Evolutionary conservation across 2,888 invertebrate genomes (phyloP).

Genomic region (Agrochola macilenta): DNA sequence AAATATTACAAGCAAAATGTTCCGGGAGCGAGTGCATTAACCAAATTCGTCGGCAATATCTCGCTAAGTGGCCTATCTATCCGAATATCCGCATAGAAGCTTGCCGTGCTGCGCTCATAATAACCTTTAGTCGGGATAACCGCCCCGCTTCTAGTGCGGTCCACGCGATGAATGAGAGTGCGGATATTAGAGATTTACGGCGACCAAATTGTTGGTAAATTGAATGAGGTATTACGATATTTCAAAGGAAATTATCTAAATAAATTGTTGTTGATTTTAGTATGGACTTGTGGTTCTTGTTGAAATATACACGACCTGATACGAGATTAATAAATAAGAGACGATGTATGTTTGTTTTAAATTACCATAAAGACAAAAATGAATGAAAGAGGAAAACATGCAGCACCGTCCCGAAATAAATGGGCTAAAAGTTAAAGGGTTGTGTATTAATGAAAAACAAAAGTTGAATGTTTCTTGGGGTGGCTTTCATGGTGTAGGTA

Average conservation of each 20-base stretch:
- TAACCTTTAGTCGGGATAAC: slow-evolving; percentile 66
- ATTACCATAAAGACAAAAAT: neutral
- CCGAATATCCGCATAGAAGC: slow-evolving; percentile 69
- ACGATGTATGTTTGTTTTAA: neutral
- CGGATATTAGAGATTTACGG: slow-evolving; percentile 48
- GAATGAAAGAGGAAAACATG: neutral
- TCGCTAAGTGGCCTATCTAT: slow-evolving; percentile 73
- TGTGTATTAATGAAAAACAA: neutral
- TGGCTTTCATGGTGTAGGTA: neutral
- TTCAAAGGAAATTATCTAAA: neutral
- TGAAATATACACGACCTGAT: neutral
- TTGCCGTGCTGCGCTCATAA: slow-evolving; percentile 62
- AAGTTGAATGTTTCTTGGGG: neutral
- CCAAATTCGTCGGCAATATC: slow-evolving; percentile 68
- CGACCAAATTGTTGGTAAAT: slow-evolving; percentile 33
- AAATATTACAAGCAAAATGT: slow-evolving; percentile 56
- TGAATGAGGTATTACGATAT: neutral
- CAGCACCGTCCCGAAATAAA: neutral
- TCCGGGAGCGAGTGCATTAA: slow-evolving; percentile 66
- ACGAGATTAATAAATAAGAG: neutral
- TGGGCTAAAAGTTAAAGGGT: neutral
- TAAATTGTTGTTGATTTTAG: neutral
- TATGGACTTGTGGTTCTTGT: neutral
- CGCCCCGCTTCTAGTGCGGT: slow-evolving; percentile 46
- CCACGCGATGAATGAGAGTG: slow-evolving; percentile 49